phyloP scores from a whole-genome alignment of 2,797 vertebrate genomes.

The Atherinosoma microstoma region DNA sequence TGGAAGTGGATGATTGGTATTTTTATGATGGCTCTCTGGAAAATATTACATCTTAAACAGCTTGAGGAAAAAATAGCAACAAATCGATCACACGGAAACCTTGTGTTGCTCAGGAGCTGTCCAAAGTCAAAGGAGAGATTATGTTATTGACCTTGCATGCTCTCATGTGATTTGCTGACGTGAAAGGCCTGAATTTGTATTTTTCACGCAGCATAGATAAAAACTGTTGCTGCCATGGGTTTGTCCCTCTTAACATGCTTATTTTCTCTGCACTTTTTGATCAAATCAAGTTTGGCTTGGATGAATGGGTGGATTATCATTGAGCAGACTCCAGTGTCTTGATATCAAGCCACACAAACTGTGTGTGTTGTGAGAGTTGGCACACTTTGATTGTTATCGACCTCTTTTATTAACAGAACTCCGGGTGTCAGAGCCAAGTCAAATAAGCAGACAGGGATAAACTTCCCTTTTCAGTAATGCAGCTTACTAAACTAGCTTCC shows the following conservation, averaged over 20 bases:
- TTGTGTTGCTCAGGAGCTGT: constrained; percentile 31
- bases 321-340: constrained; percentile 4
- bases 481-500: constrained; percentile 51
- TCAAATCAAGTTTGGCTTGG: constrained; percentile 1
- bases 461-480: constrained; percentile 65
- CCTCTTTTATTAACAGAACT: constrained; percentile 56
- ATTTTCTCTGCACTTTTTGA: constrained; percentile 15
- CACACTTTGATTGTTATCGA: constrained; percentile 65
- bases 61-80: constrained; percentile 9
- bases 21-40: constrained; percentile 2
- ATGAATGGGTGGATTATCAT: constrained; percentile 22
- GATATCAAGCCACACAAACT: constrained; percentile 6
- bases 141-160: constrained; percentile 20
- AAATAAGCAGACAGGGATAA: constrained; percentile 73
- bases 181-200: constrained; percentile 10
- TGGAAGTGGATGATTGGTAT: constrained; percentile 1
- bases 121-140: constrained; percentile 40
- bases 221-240: not conserved
- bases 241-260: not conserved
- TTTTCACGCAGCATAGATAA: constrained; percentile 7
- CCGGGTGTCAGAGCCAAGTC: constrained; percentile 66
- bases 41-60: not conserved
- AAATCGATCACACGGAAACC: constrained; percentile 35
- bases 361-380: constrained; percentile 35
- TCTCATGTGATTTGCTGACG: constrained; percentile 34